A percentile compares a stretch with the other conserved stretches of the same genome.
phyloP scores from a whole-genome alignment of 1,140 invertebrate genomes.

The Pteromalus puparum region DNA sequence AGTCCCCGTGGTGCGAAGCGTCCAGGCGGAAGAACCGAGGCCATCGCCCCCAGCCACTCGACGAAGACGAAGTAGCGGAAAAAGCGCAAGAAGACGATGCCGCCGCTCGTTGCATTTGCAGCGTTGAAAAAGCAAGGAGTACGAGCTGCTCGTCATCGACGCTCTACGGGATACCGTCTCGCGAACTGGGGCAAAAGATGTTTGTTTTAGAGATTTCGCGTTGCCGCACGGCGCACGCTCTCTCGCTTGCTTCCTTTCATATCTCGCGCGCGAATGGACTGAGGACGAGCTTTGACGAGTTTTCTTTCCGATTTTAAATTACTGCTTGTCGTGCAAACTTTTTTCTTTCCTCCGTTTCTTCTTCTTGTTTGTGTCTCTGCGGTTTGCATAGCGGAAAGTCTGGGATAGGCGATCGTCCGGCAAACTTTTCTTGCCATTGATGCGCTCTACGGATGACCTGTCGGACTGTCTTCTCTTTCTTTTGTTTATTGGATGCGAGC shows the following conservation, averaged over 20 bases:
- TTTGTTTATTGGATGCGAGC: too few relatives aligned
- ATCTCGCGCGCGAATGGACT: neutral
- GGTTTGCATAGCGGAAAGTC: neutral
- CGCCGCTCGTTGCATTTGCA: neutral
- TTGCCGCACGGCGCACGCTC: too few relatives aligned
- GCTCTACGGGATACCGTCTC: too few relatives aligned
- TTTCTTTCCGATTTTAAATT: constrained; percentile 19
- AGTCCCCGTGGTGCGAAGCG: neutral
- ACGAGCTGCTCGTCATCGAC: neutral
- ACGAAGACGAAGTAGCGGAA: neutral
- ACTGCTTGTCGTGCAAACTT: neutral
- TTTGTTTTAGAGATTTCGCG: neutral
- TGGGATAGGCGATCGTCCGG: neutral
- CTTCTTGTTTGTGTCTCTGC: neutral
- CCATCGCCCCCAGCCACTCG: neutral
- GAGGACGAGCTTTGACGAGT: neutral
- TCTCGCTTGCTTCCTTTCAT: neutral
- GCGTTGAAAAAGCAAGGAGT: neutral
- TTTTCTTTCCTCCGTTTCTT: neutral
- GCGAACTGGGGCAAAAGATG: neutral
- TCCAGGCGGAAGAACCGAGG: neutral
- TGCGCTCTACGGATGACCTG: neutral
- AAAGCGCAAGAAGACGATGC: neutral
- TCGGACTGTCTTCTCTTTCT: too few relatives aligned
- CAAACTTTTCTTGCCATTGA: constrained; percentile 2